A percentile compares a stretch with the other conserved stretches of the same genome.
phyloP scores from a whole-genome alignment of 2,113 vertebrate species.

The Thalassoma bifasciatum region DNA sequence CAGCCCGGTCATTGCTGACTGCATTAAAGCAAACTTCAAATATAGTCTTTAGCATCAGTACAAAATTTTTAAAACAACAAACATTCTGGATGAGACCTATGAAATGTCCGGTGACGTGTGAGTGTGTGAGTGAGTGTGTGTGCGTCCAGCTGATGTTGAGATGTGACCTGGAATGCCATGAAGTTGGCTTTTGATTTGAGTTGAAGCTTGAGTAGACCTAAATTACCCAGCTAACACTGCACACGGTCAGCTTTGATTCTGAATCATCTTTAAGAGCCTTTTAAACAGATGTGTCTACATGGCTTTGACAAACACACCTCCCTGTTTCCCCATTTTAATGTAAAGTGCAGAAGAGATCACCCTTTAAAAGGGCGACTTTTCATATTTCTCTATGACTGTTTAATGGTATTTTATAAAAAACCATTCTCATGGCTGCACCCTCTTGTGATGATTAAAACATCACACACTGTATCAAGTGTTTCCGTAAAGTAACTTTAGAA shows the following conservation, averaged over 20 bases:
- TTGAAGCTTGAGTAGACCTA: neutral
- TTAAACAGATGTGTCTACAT: slow-evolving; percentile 19
- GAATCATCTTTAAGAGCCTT: slow-evolving; percentile 18
- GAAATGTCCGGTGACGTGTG: slow-evolving; percentile 16
- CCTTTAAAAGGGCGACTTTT: slow-evolving; percentile 27
- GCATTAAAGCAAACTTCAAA: slow-evolving; percentile 78
- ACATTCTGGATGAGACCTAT: slow-evolving; percentile 61
- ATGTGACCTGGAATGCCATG: slow-evolving; percentile 68
- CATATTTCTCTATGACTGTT: slow-evolving; percentile 76
- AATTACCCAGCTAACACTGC: neutral
- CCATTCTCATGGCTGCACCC: slow-evolving; percentile 43
- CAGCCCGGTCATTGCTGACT: slow-evolving; percentile 66
- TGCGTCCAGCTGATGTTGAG: slow-evolving; percentile 29
- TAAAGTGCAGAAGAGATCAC: slow-evolving; percentile 53
- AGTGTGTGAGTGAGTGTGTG: neutral
- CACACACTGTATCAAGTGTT: slow-evolving; percentile 53
- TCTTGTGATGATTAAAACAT: slow-evolving; percentile 52
- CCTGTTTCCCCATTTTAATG: slow-evolving; percentile 52
- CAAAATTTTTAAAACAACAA: slow-evolving; percentile 63
- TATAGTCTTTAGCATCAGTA: slow-evolving; percentile 70
- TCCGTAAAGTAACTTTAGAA: slow-evolving; percentile 65
- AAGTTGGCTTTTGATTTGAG: slow-evolving; percentile 39
- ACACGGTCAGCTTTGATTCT: slow-evolving; percentile 5
- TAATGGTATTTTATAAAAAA: slow-evolving; percentile 83
- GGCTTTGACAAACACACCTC: slow-evolving; percentile 48